phyloP scores from a whole-genome alignment of 2,113 vertebrate genomes.

The Zosterops japonicus region DNA sequence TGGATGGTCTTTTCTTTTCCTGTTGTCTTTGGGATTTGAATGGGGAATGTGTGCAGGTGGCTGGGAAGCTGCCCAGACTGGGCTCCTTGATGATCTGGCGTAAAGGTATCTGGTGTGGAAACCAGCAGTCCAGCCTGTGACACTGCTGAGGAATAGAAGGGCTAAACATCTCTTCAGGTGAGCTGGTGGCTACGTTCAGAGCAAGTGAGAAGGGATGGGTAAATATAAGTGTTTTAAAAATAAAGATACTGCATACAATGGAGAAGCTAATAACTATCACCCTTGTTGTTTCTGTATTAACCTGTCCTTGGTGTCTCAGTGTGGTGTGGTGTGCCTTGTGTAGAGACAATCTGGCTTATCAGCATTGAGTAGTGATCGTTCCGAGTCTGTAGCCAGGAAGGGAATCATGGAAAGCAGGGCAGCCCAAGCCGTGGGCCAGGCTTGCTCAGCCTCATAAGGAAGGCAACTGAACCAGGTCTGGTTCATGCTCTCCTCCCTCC shows the following conservation, averaged over 20 bases:
- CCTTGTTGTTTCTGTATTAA: background rate
- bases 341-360: background rate
- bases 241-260: background rate
- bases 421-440: background rate
- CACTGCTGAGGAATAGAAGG: background rate
- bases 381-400: fast-evolving
- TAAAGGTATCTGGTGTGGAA: background rate
- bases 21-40: background rate
- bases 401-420: background rate
- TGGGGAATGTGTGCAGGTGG: background rate
- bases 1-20: background rate
- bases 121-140: background rate
- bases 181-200: background rate
- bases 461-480: background rate
- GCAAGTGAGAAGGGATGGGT: background rate
- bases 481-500: background rate
- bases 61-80: background rate
- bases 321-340: background rate
- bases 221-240: background rate
- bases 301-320: background rate
- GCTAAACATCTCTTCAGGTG: background rate
- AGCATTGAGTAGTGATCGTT: fast-evolving
- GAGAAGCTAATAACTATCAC: background rate
- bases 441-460: background rate
- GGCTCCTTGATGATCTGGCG: background rate